Evolutionary conservation across 2,888 invertebrate genomes (phyloP).

Genomic region (Melanchra persicariae): DNA sequence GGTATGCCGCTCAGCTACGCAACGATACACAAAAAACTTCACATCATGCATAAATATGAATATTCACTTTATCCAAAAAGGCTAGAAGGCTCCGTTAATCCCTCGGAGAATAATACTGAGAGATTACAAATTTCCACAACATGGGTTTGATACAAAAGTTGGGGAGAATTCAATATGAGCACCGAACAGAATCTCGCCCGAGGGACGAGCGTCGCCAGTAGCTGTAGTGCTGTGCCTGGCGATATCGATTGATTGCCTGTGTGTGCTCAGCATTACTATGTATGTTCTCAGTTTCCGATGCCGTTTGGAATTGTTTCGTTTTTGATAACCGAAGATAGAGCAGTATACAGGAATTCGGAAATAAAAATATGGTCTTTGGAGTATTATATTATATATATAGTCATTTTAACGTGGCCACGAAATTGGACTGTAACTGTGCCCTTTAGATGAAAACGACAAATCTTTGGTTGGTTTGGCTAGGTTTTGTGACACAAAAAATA

Average conservation of each 20-base stretch:
- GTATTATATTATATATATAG: no score
- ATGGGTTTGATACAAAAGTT: conserved; percentile 54
- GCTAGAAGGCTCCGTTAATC: conserved; percentile 7
- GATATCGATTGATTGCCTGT: conserved; percentile 48
- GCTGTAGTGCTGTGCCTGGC: conserved; percentile 14
- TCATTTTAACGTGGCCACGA: not conserved
- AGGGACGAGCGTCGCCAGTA: conserved; percentile 40
- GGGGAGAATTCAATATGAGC: conserved; percentile 60
- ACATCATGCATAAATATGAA: conserved; percentile 34
- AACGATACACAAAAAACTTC: conserved; percentile 7
- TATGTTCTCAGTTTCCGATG: conserved; percentile 16
- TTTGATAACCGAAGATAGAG: not conserved
- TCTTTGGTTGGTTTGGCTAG: not conserved
- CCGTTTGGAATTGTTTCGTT: conserved; percentile 12
- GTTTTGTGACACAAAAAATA: no score
- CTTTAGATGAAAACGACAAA: not conserved
- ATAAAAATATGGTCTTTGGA: not conserved
- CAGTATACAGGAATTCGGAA: not conserved
- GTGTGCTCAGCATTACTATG: conserved; percentile 28
- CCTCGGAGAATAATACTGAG: conserved; percentile 53
- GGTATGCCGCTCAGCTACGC: conserved; percentile 2
- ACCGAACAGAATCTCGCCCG: conserved; percentile 49
- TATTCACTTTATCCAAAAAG: conserved; percentile 38
- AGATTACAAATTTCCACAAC: conserved; percentile 65
- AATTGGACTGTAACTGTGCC: not conserved